These are phyloP conservation scores for Tychaedon coryphoeus DNA, from an alignment of 2,113 vertebrate species.

Conservation along the genomic window DNA sequence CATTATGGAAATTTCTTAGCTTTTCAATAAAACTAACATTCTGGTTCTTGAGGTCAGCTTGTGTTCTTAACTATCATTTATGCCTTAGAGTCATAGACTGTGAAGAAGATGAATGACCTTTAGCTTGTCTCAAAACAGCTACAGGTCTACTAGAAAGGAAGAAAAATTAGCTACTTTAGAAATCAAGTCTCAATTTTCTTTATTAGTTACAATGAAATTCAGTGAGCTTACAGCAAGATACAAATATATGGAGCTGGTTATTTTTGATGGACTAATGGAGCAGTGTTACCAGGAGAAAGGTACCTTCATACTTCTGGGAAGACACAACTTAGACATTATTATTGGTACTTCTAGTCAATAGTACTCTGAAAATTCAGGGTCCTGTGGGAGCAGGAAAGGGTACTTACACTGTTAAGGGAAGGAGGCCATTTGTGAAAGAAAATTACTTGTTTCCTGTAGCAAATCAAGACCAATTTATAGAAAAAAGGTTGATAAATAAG, in stretches of 20 bases:
- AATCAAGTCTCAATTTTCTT: neutral
- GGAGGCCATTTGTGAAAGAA: neutral
- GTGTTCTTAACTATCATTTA: neutral
- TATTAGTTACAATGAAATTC: neutral
- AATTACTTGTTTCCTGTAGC: neutral
- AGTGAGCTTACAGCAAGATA: neutral
- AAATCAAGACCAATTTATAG: neutral
- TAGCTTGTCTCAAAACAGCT: neutral
- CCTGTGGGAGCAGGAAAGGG: neutral
- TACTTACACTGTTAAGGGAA: neutral
- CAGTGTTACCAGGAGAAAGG: neutral
- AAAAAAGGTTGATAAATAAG: neutral
- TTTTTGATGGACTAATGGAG: rapidly evolving
- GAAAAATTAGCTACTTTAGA: neutral
- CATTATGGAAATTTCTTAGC: neutral
- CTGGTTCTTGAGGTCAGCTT: neutral
- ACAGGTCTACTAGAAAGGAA: neutral
- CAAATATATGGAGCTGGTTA: neutral
- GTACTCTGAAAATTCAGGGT: neutral
- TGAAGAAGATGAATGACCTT: neutral
- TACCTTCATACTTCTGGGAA: neutral
- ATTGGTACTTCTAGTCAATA: neutral
- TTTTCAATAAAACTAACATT: neutral
- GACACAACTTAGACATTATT: neutral
- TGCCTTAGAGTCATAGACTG: neutral